Conservation (phyloP, 2,888 invertebrate genomes). For the Eledona agricola region DNA sequence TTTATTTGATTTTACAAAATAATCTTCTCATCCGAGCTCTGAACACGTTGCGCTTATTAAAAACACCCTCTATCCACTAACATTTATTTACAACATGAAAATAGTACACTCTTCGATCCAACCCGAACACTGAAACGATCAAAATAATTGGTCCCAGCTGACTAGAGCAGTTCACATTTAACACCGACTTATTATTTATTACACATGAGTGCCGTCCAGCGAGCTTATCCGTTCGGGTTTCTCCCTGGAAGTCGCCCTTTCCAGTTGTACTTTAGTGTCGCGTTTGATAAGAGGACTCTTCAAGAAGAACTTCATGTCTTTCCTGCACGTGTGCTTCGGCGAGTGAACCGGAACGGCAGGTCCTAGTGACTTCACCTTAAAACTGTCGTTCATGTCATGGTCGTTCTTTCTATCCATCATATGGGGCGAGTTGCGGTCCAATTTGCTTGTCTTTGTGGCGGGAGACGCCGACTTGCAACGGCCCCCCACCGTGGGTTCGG, state of each 20-base stretch:
- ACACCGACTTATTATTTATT: slow-evolving; percentile 9
- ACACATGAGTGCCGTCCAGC: slow-evolving; percentile 55
- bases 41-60: neutral
- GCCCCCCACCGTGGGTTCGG: slow-evolving; percentile 56
- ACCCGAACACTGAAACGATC: slow-evolving; percentile 1
- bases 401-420: slow-evolving; percentile 42
- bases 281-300: slow-evolving; percentile 57
- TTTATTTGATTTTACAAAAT: neutral
- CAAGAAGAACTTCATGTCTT: slow-evolving; percentile 57
- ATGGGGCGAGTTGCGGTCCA: slow-evolving; percentile 46
- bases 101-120: slow-evolving; percentile 1
- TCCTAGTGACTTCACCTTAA: slow-evolving; percentile 46
- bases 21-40: neutral
- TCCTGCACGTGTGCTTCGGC: slow-evolving; percentile 52
- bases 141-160: slow-evolving; percentile 24
- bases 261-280: slow-evolving; percentile 54
- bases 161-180: slow-evolving; percentile 22
- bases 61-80: slow-evolving; percentile 7
- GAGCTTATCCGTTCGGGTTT: slow-evolving; percentile 49
- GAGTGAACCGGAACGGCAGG: slow-evolving; percentile 55
- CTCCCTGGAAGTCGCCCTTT: slow-evolving; percentile 38
- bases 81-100: slow-evolving; percentile 37
- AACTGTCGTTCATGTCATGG: slow-evolving; percentile 43
- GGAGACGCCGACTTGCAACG: slow-evolving; percentile 48
- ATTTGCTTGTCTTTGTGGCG: slow-evolving; percentile 47